Conservation (phyloP, 2,113 vertebrate species). For the Gila orcuttii region DNA sequence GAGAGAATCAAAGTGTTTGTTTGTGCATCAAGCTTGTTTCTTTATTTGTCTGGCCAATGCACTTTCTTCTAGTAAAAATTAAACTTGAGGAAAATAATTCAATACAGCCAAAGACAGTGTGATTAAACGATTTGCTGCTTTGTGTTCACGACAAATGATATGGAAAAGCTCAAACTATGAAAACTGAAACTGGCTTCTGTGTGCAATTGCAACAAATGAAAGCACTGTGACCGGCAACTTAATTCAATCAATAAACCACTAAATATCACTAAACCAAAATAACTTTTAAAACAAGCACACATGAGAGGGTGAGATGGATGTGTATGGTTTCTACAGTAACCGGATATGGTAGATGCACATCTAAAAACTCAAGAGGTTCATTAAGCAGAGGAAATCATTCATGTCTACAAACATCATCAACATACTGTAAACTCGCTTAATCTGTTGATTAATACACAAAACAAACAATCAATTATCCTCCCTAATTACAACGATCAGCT, state of each 20-base stretch:
- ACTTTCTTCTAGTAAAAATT: neutral
- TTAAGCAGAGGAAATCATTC: neutral
- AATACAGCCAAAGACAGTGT: neutral
- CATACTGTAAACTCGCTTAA: neutral
- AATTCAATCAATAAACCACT: constrained; percentile 13
- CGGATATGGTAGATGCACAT: neutral
- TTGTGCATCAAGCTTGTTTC: neutral
- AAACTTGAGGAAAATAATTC: neutral
- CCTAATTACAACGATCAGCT: neutral
- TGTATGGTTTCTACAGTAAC: neutral
- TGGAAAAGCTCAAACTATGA: neutral
- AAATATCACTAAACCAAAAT: neutral
- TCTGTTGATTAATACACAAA: neutral
- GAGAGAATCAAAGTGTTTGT: neutral
- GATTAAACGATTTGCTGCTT: neutral
- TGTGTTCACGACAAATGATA: neutral
- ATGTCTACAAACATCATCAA: neutral
- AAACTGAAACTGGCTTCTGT: neutral
- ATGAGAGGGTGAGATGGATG: neutral
- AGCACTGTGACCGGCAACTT: neutral
- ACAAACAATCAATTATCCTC: neutral
- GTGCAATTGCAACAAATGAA: neutral
- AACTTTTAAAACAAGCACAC: neutral
- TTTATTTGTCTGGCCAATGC: neutral
- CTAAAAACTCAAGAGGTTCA: neutral